These are phyloP conservation scores for Phymanthus crucifer DNA, from an alignment of 92 coral and sea anemone species.

Conservation along the genomic window DNA sequence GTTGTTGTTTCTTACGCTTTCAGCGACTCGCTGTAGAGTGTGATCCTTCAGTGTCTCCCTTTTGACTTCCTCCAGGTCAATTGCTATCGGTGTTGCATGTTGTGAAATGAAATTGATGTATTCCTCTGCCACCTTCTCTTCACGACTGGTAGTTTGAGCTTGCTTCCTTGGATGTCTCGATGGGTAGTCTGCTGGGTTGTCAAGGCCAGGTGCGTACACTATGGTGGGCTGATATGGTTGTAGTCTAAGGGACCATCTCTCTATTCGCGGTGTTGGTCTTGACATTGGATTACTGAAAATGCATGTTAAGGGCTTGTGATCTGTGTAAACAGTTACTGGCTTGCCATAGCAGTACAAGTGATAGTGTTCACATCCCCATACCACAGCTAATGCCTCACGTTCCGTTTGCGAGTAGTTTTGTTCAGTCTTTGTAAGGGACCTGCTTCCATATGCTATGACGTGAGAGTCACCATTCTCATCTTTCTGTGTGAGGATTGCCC, in stretches of 20 bases:
- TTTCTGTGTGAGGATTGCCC: slow-evolving; percentile 56
- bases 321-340: slow-evolving; percentile 44
- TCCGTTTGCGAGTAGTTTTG: slow-evolving; percentile 24
- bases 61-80: slow-evolving; percentile 23
- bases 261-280: slow-evolving; percentile 50
- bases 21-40: slow-evolving; percentile 24
- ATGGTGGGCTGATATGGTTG: slow-evolving; percentile 45
- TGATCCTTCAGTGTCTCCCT: slow-evolving; percentile 26
- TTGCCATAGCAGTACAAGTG: slow-evolving; percentile 47
- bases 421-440: slow-evolving; percentile 14
- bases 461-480: slow-evolving; percentile 4
- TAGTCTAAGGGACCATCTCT: slow-evolving; percentile 37
- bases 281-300: slow-evolving; percentile 37
- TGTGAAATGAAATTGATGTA: slow-evolving; percentile 40
- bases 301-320: slow-evolving; percentile 59
- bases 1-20: slow-evolving; percentile 1
- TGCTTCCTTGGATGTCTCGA: slow-evolving; percentile 43
- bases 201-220: slow-evolving; percentile 35
- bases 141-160: slow-evolving; percentile 22
- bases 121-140: slow-evolving; percentile 63
- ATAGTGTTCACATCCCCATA: slow-evolving; percentile 44
- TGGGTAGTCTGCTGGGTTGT: slow-evolving; percentile 50
- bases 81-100: slow-evolving; percentile 38
- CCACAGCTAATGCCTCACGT: slow-evolving; percentile 32
- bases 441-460: slow-evolving; percentile 23